Conservation (phyloP, 2,797 vertebrate species). For the Neoniphon sammara region DNA sequence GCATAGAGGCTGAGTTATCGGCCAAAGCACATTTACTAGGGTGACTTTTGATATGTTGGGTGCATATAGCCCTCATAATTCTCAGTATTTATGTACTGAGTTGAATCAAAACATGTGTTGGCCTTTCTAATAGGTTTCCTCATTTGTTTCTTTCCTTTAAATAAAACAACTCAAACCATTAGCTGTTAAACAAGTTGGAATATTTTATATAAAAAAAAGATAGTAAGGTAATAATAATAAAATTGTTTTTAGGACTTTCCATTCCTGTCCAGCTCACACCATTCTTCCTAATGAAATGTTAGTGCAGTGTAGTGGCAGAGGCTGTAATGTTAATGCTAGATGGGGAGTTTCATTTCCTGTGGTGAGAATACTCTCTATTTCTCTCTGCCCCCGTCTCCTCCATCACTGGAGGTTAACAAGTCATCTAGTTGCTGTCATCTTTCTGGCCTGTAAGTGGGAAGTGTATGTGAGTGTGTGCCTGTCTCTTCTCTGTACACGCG, state of each 20-base stretch:
- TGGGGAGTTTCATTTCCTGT: constrained; percentile 53
- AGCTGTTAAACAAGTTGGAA: not conserved
- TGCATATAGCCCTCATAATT: not conserved
- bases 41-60: constrained; percentile 28
- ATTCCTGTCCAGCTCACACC: constrained; percentile 3
- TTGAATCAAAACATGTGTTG: constrained; percentile 17
- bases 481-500: constrained; percentile 28
- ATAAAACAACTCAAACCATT: constrained; percentile 9
- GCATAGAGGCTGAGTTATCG: constrained; percentile 12
- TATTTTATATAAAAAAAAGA: constrained; percentile 12
- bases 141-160: not conserved
- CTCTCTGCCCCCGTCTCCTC: constrained; percentile 53
- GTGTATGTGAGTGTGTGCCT: constrained; percentile 46
- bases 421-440: constrained; percentile 83
- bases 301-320: constrained; percentile 23
- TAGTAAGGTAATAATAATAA: too few species aligned
- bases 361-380: constrained; percentile 34
- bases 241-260: constrained; percentile 2
- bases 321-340: constrained; percentile 39
- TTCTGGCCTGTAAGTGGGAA: constrained; percentile 66
- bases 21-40: constrained; percentile 9
- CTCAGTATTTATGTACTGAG: constrained; percentile 1
- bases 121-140: not conserved
- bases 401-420: constrained; percentile 81
- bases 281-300: constrained; percentile 31